Percentiles rank a stretch among this genome's conserved stretches.
These are phyloP conservation scores for Pionites leucogaster DNA, from an alignment of 2,113 vertebrate species.

Conservation along the genomic window DNA sequence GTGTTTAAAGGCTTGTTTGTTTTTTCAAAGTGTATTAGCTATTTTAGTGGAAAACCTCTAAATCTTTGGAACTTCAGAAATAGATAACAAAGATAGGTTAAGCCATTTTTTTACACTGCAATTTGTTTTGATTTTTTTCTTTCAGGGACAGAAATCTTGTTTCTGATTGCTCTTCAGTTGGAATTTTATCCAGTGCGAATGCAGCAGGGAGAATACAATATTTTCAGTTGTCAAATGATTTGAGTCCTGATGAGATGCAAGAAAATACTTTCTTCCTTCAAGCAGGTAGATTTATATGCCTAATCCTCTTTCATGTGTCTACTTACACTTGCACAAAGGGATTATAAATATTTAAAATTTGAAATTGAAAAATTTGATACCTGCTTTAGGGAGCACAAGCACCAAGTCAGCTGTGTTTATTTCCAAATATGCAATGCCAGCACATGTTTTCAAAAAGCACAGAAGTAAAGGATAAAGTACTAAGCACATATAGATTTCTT, in stretches of 20 bases:
- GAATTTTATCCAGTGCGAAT: conserved; percentile 83
- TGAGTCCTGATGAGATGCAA: conserved; percentile 78
- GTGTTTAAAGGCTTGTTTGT: not conserved
- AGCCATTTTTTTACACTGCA: not conserved
- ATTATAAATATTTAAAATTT: not conserved
- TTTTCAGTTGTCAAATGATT: conserved; percentile 75
- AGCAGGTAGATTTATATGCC: conserved; percentile 70
- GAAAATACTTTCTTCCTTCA: conserved; percentile 83
- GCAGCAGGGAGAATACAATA: conserved; percentile 78
- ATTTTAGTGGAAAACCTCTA: not conserved
- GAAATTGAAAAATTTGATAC: not conserved
- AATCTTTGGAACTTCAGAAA: not conserved
- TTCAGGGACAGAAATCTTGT: conserved; percentile 79
- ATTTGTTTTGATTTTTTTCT: not conserved
- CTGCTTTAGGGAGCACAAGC: not conserved
- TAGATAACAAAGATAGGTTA: not conserved
- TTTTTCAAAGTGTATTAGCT: not conserved
- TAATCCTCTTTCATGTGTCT: not conserved
- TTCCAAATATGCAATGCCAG: not conserved
- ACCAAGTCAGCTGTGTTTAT: not conserved
- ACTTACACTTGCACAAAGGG: not conserved
- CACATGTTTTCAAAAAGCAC: not conserved
- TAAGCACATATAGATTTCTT: not conserved
- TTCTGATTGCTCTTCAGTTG: conserved; percentile 81
- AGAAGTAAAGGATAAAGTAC: not conserved